Conservation (phyloP, 2,797 vertebrate genomes). For the Artibeus lituratus region DNA sequence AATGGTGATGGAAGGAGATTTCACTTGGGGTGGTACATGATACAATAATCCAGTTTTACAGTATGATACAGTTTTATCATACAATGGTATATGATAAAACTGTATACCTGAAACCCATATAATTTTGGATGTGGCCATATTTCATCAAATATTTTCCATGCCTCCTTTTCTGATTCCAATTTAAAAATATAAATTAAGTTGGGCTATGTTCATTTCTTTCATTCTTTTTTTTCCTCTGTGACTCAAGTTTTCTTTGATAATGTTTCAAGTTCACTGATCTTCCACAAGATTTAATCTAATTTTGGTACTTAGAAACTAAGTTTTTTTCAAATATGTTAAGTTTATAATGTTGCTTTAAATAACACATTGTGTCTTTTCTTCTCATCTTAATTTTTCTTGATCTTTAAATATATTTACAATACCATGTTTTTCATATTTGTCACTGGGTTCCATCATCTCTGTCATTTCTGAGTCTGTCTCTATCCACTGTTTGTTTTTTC, state of each 20-base stretch:
- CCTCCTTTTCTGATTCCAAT: neutral
- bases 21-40: neutral
- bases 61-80: no score
- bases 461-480: neutral
- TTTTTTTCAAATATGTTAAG: neutral
- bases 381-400: neutral
- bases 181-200: neutral
- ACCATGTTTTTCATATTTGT: neutral
- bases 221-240: neutral
- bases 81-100: neutral
- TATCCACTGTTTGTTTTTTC: neutral
- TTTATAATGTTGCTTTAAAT: neutral
- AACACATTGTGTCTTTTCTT: neutral
- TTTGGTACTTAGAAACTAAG: neutral
- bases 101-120: neutral
- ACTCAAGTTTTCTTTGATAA: neutral
- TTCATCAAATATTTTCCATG: neutral
- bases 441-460: neutral
- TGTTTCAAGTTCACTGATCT: neutral
- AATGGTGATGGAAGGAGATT: neutral
- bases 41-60: no score
- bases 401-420: neutral
- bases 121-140: neutral
- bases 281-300: neutral
- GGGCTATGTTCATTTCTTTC: neutral